phyloP scores from a whole-genome alignment of 2,797 vertebrate species.

The Prionace glauca region DNA sequence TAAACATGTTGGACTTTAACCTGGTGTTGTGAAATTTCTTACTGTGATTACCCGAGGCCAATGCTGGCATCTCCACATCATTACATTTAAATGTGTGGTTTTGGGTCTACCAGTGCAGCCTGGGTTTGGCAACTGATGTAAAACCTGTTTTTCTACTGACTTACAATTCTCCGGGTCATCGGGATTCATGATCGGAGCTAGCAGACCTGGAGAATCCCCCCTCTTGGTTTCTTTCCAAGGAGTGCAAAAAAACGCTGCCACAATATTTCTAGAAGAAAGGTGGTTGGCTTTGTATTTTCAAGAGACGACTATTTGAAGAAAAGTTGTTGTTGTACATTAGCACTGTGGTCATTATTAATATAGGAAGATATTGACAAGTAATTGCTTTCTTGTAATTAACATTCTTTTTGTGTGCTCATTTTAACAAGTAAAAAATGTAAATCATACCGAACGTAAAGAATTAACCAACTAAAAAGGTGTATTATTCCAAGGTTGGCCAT shows the following conservation, averaged over 20 bases:
- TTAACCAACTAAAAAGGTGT: background rate
- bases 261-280: background rate
- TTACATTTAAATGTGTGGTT: too few relatives aligned
- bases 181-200: too few relatives aligned
- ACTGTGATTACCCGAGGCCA: too few relatives aligned
- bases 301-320: background rate
- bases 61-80: too few relatives aligned
- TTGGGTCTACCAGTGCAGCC: too few relatives aligned
- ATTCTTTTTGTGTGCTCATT: background rate
- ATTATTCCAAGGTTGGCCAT: too few relatives aligned
- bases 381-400: background rate
- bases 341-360: background rate
- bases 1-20: too few relatives aligned
- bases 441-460: background rate
- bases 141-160: too few relatives aligned
- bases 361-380: background rate
- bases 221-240: background rate
- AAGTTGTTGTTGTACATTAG: background rate
- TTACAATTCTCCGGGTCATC: too few relatives aligned
- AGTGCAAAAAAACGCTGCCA: background rate
- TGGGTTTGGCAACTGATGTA: too few relatives aligned
- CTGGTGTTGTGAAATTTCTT: too few relatives aligned
- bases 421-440: background rate
- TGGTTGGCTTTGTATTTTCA: background rate
- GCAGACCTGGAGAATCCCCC: too few relatives aligned